Conservation (phyloP, 53 echinoderm and acorn worm species). For the Luidia sarsii region DNA sequence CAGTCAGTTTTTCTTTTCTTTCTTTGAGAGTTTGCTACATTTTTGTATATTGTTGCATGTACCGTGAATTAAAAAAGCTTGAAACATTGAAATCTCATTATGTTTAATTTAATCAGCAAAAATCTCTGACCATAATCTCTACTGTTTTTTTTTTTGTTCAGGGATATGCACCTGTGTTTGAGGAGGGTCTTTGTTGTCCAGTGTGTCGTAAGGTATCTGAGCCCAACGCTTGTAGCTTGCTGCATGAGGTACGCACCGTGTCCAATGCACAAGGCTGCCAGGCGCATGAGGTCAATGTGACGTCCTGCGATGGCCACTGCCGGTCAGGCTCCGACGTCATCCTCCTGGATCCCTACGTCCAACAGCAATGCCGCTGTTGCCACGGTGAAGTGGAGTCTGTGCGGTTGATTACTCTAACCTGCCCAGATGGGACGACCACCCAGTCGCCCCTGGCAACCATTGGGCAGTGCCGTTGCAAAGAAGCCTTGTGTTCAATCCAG, state of each 20-base stretch:
- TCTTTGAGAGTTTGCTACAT: too few relatives aligned
- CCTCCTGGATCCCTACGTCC: conserved; percentile 32
- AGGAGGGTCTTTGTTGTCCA: conserved; percentile 80
- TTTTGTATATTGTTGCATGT: too few relatives aligned
- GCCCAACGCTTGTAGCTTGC: conserved; percentile 39
- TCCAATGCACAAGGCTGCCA: conserved; percentile 67
- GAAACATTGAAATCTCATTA: too few relatives aligned
- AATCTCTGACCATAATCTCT: too few relatives aligned
- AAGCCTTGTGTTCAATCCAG: neutral
- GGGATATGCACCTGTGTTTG: conserved; percentile 72
- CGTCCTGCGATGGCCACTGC: conserved; percentile 77
- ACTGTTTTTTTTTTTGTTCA: conserved; percentile 44
- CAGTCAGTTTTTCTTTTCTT: too few relatives aligned
- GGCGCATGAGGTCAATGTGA: conserved; percentile 59
- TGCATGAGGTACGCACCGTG: conserved; percentile 41
- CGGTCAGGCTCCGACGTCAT: conserved; percentile 28
- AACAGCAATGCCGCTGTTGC: conserved; percentile 49
- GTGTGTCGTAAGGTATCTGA: conserved; percentile 75
- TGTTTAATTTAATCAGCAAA: too few relatives aligned
- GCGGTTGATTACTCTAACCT: conserved; percentile 10
- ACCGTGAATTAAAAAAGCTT: too few relatives aligned
- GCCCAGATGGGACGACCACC: conserved; percentile 36
- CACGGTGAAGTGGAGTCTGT: conserved; percentile 25
- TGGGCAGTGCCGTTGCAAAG: conserved; percentile 25
- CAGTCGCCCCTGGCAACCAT: conserved; percentile 8